Conservation (phyloP, 2,797 vertebrate genomes). For the Philypnodon macrostomus region DNA sequence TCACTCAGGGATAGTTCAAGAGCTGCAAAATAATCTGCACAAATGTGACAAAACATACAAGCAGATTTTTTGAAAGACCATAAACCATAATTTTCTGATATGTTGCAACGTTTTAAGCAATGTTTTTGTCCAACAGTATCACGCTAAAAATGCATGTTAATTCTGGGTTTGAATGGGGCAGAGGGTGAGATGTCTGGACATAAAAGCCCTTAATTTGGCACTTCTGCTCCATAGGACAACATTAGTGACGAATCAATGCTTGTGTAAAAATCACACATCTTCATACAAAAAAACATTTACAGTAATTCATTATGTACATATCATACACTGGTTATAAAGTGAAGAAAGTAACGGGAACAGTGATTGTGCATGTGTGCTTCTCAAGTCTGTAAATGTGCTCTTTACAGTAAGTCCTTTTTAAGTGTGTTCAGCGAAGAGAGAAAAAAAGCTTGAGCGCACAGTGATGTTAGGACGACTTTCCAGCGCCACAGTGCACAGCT, state of each 20-base stretch:
- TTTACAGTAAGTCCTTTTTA: conserved; percentile 15
- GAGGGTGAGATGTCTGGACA: conserved; percentile 11
- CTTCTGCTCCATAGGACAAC: conserved; percentile 3
- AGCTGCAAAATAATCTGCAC: too few species aligned
- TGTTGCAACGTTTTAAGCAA: not conserved
- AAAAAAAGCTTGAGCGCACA: conserved; percentile 63
- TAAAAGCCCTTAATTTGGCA: conserved; percentile 17
- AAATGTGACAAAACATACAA: too few species aligned
- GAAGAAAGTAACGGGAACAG: conserved; percentile 1
- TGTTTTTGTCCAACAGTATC: not conserved
- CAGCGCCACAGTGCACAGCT: conserved; percentile 10
- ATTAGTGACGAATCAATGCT: conserved; percentile 27
- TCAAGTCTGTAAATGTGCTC: conserved; percentile 26
- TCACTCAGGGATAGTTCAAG: too few species aligned
- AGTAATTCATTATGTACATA: conserved; percentile 64
- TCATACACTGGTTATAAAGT: conserved; percentile 63
- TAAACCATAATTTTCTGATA: too few species aligned
- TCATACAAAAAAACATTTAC: conserved; percentile 60
- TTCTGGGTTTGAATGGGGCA: not conserved
- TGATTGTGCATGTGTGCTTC: conserved; percentile 43
- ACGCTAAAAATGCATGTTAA: not conserved
- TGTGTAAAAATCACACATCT: conserved; percentile 57
- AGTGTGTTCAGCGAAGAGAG: conserved; percentile 57
- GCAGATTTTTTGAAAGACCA: too few species aligned
- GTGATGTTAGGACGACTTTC: conserved; percentile 28